phyloP scores from a whole-genome alignment of 2,113 vertebrate species.

The Rhynchopsitta pachyrhyncha region DNA sequence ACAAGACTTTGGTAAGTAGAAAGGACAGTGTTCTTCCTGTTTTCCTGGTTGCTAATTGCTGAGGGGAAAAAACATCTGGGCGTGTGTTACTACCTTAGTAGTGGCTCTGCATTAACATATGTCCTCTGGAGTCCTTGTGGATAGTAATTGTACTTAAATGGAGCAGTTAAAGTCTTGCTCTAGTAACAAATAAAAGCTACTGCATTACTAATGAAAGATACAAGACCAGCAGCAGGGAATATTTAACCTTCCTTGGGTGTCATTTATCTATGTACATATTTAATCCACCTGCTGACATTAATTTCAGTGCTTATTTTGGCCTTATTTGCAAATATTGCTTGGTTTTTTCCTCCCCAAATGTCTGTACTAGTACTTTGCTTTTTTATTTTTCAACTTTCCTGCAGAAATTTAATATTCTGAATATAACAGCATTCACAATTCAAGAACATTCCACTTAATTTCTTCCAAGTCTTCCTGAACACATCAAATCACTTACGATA shows the following conservation, averaged over 20 bases:
- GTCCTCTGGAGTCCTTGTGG: background rate
- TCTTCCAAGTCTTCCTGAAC: background rate
- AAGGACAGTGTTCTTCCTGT: background rate
- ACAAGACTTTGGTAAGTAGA: background rate
- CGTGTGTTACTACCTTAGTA: background rate
- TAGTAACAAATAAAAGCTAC: background rate
- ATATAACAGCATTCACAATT: background rate
- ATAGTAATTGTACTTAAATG: background rate
- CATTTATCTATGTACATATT: background rate
- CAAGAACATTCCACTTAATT: background rate
- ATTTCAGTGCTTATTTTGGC: background rate
- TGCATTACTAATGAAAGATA: background rate
- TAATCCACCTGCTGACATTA: background rate
- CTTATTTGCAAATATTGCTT: background rate
- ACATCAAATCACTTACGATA: background rate
- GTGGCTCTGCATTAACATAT: background rate
- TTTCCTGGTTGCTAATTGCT: background rate
- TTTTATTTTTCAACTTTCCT: background rate
- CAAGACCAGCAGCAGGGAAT: background rate
- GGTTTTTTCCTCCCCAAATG: background rate
- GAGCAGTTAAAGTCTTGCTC: background rate
- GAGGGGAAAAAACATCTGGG: background rate
- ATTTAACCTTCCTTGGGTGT: background rate
- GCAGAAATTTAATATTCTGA: background rate
- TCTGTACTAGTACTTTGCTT: background rate